Evolutionary conservation across 2,113 vertebrate genomes (phyloP).

Genomic region (Leucoraja erinaceus): DNA sequence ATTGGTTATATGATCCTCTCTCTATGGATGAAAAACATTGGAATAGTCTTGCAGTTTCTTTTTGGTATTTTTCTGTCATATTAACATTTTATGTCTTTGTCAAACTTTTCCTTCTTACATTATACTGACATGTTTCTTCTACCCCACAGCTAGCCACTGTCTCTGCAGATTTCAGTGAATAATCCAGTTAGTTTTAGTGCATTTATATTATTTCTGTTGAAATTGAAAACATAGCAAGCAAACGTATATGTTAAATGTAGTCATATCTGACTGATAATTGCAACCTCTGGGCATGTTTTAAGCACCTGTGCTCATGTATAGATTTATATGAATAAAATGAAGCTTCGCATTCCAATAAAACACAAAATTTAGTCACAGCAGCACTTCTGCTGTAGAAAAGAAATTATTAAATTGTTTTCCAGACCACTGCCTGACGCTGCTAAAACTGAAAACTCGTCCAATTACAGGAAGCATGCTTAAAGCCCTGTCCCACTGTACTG

Average conservation of each 20-base stretch:
- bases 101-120: conserved; percentile 13
- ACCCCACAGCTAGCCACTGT: neutral
- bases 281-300: neutral
- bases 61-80: neutral
- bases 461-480: too few species aligned
- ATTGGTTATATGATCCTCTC: conserved; percentile 35
- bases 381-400: neutral
- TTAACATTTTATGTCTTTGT: conserved; percentile 25
- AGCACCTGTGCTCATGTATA: neutral
- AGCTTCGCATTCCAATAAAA: neutral
- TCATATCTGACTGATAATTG: neutral
- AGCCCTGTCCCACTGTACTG: too few species aligned
- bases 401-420: neutral
- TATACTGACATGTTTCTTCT: neutral
- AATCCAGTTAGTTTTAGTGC: neutral
- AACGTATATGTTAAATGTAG: neutral
- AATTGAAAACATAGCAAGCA: neutral
- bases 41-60: conserved; percentile 9
- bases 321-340: neutral
- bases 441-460: neutral
- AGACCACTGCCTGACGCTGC: neutral
- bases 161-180: neutral
- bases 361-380: neutral
- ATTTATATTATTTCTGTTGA: neutral
- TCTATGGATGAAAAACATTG: conserved; percentile 35